Evolutionary conservation across 2,113 vertebrate species (phyloP).

Genomic region (Tyrannus savana): DNA sequence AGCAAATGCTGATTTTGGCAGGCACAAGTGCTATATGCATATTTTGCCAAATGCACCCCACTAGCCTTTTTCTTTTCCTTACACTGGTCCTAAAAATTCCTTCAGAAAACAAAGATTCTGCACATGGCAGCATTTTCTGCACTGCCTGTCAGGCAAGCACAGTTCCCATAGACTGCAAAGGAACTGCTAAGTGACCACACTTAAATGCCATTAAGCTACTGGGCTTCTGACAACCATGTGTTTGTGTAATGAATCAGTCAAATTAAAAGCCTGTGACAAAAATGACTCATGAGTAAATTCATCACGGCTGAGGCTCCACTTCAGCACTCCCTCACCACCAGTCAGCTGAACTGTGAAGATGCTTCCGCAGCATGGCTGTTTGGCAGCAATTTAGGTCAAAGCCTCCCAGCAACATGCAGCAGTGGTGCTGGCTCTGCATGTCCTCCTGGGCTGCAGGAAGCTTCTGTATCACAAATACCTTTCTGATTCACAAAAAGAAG

Average conservation of each 20-base stretch:
- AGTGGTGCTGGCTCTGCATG: neutral
- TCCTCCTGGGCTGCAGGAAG: neutral
- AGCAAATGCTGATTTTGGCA: slow-evolving; percentile 44
- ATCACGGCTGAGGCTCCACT: slow-evolving; percentile 17
- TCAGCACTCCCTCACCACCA: slow-evolving; percentile 44
- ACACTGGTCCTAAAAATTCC: neutral
- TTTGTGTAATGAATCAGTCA: slow-evolving; percentile 62
- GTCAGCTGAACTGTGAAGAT: slow-evolving; percentile 20
- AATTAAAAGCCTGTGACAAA: slow-evolving; percentile 65
- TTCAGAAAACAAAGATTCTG: slow-evolving; percentile 25
- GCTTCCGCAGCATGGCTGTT: neutral
- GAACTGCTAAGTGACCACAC: slow-evolving; percentile 66
- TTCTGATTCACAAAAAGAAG: neutral
- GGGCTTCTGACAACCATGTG: slow-evolving; percentile 60
- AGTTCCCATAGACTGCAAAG: slow-evolving; percentile 25
- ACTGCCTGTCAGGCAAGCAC: slow-evolving; percentile 17
- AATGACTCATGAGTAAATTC: slow-evolving; percentile 60
- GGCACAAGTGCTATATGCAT: neutral
- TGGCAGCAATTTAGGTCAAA: slow-evolving; percentile 34
- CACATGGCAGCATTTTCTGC: neutral
- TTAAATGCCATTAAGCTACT: slow-evolving; percentile 64
- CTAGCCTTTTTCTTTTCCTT: neutral
- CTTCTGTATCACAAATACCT: neutral
- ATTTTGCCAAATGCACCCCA: neutral
- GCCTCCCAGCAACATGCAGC: neutral